Evolutionary conservation across 2,888 invertebrate genomes (phyloP), one percentile per base, ranked within the genome.

Genomic region (Sipunculus nudus): DNA sequence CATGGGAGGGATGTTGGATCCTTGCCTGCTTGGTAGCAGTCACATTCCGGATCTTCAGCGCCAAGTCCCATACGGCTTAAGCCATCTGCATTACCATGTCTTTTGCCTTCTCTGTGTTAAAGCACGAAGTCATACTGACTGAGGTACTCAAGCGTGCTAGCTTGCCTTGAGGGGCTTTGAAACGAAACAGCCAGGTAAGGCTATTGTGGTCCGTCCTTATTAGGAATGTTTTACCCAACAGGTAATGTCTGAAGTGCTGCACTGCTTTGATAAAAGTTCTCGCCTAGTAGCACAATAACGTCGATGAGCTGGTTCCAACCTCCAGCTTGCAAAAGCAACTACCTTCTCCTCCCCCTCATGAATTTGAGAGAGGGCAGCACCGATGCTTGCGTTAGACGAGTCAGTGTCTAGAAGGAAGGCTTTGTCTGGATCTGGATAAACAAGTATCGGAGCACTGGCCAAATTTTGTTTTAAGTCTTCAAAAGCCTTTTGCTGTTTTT

Each of bases 401-500:
- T 48, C 48, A 29, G 48, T 48, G 31, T 48, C 48, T 4, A 48
- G n/a, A n/a, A n/a, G 13, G n/a, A 38, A 38, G n/a, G 13, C 38
- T 13, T n/a, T 13, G n/a, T 38, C n/a, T 38, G 13, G 13, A 13
- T 38, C n/a, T 38, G 38, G 38, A 13, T 13, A 38, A 13, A n/a
- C n/a, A 13, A 38, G n/a, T 13, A 38, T n/a, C n/a, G 38, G 38
- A 13, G 38, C 38, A 13, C 13, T n/a, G n/a, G 38, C n/a, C n/a
- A 38, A 38, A 38, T 13, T 13, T 38, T 38, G 13, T 38, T 38
- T 38, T 38, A 38, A 38, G 13, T 38, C n/a, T 38, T 13, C n/a
- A 38, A 38, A 38, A 13, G 38, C 38, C n/a, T 13, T 13, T 38
- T 38, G 13, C n/a, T 38, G 38, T 13, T 13, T 13, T 13, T 38